Evolutionary conservation across 2,797 vertebrate genomes (phyloP), one percentile per base, ranked within the genome.

Genomic region (Nannoperca australis): DNA sequence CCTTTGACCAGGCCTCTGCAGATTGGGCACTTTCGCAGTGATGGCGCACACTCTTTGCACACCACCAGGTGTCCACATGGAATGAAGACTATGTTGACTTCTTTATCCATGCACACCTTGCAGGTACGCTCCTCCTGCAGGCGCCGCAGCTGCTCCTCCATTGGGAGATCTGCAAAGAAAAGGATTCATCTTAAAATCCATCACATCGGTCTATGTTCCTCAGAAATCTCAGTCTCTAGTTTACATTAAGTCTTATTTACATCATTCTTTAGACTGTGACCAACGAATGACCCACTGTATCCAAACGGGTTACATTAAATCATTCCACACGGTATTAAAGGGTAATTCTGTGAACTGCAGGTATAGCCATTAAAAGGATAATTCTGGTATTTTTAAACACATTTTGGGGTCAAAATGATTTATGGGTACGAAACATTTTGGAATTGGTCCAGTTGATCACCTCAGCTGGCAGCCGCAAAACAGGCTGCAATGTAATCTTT

Each of bases 61-160:
- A 99, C 98, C 61, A 99, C 98, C 87, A 99, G 94, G 86, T 99
- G 98, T 84, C 98, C 98, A 83, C 98, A 99, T 0, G 98, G 98
- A 87, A 99, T 99, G 90, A 99, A 99, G 70, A 99, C 98, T 14
- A 99, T 96, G 88, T 97, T 99, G 83, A 99, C 98, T 86, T 99
- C 98, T 91, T 96, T 98, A 86, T 99, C 98, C 98, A 99, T 99
- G 80, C 98, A 99, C 81, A 99, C 98, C 92, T 99, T 99, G 90
- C 98, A 99, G 1, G 97, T 99, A 45, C 98, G 95, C 92, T 99
- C 98, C 76, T 99, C 98, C 81, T 99, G 98, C 71, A 99, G 34
- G 42, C 98, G 95, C 70, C 98, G 93, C 67, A 99, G 74, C 70
- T 99, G 98, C 80, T 99, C 98, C 89, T 99, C 97, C 96, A 99